Base-by-base conservation (phyloP, 1,140 invertebrate species). In the Tetramorium simillimum region DNA sequence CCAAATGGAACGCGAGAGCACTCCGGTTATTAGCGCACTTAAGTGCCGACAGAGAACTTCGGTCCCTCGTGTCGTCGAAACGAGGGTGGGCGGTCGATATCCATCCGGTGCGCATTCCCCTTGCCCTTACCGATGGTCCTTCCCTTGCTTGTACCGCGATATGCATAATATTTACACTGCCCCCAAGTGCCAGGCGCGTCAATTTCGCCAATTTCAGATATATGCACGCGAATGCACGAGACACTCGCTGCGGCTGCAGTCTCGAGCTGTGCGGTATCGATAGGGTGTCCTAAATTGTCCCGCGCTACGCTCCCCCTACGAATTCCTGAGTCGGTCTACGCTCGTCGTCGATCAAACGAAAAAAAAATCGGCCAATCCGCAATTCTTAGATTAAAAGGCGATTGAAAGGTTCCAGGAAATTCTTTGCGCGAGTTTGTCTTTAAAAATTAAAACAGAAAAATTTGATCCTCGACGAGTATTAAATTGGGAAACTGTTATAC, bases 11-110 rank as follows among this genome's bases (percentile, higher is more conserved):
- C 69, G 80, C 69, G 69, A 75, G 80, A 84, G 80, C 80, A 84
- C 80, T 84, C 80, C 69, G 80, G 80, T 84, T 84, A 84, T 84
- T 84, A 84, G 80, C 80, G 80, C 80, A 84, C 80, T 84, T 84
- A 84, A 84, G 80, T 84, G 80, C 80, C 80, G 69, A 84, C 80
- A 21, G 80, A 75, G 80, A 84, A 84, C 69, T 84, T 84, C 40
- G 69, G 80, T 84, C 80, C 69, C 69, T 60, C 69, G 80, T 84
- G 80, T 84, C 80, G 80, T 60, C 80, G 80, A 84, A 73, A 73
- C 69, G 69, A 72, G 65, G 80, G 70, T 62, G 80, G 14, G 21
- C 69, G 69, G 69, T 84, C 80, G 80, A 84, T 84, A 82, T 72
- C 51, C 80, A 62, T 69, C 77, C 77, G 63, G 40, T 56, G 69